Conservation (phyloP, 2,113 vertebrate genomes). For the Nycticorax nycticorax region DNA sequence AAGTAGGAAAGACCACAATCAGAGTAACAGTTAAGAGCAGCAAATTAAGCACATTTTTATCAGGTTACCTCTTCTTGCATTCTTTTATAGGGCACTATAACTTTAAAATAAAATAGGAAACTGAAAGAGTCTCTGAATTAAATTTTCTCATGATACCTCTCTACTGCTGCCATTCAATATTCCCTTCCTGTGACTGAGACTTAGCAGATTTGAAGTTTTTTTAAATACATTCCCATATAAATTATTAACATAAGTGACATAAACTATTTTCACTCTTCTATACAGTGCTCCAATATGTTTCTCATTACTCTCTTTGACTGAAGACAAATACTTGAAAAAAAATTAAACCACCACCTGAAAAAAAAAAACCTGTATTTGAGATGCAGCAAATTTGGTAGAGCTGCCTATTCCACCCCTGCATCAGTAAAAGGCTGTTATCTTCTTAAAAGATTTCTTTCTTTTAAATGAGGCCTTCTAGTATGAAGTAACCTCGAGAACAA, state of each 20-base stretch:
- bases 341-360: neutral
- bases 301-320: neutral
- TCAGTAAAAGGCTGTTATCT: neutral
- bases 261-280: neutral
- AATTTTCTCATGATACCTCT: neutral
- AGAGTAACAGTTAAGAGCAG: neutral
- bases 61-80: neutral
- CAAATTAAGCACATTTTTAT: neutral
- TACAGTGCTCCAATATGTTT: neutral
- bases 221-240: neutral
- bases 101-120: neutral
- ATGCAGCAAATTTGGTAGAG: neutral
- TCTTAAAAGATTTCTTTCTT: neutral
- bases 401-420: neutral
- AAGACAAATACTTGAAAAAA: neutral
- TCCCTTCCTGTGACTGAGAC: neutral
- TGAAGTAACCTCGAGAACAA: neutral
- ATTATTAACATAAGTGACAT: neutral
- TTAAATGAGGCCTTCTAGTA: neutral
- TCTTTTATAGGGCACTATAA: neutral
- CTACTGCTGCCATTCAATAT: neutral
- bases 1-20: neutral
- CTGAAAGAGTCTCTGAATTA: neutral
- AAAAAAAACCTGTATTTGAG: neutral
- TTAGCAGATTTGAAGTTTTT: neutral